Conservation (phyloP, 2,113 vertebrate genomes). For the Corynorhinus townsendii region DNA sequence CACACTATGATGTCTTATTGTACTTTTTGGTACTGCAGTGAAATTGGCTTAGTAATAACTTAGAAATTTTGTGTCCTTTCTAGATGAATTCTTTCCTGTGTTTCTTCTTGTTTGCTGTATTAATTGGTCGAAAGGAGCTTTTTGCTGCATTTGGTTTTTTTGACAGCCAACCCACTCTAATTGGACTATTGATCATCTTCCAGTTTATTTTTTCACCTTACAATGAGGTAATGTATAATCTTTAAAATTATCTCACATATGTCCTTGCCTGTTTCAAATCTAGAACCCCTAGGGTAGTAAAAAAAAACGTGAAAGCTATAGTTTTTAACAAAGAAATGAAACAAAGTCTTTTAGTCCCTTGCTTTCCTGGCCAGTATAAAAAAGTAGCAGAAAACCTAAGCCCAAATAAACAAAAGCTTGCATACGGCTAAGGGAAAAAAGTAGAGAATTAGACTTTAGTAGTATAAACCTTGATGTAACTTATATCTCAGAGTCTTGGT, state of each 20-base stretch:
- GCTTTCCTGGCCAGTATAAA: not conserved
- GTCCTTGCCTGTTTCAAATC: not conserved
- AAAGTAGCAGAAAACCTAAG: conserved; percentile 25
- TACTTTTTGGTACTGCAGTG: not conserved
- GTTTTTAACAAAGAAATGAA: conserved; percentile 11
- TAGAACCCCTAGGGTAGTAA: not conserved
- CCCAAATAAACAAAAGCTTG: not conserved
- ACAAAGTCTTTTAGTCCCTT: not conserved
- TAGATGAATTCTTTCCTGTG: conserved; percentile 99
- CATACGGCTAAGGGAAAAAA: rapidly evolving
- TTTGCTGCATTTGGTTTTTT: conserved; percentile 97
- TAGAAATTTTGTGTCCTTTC: conserved; percentile 49
- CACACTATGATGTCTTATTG: not conserved
- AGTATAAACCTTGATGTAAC: not conserved
- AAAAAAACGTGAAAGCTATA: not conserved
- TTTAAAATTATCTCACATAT: conserved; percentile 25
- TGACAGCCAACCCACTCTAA: conserved; percentile 93
- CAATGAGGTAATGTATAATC: conserved; percentile 89
- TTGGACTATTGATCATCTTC: conserved; percentile 99
- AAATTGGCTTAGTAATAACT: conserved; percentile 12
- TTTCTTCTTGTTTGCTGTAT: conserved; percentile 94
- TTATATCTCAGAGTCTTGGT: not conserved
- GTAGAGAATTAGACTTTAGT: not conserved
- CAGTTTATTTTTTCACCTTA: conserved; percentile 99
- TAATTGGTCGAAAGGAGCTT: conserved; percentile 95